Evolutionary conservation across 2,888 invertebrate genomes (phyloP).

Genomic region (Rhodophaea formosa): DNA sequence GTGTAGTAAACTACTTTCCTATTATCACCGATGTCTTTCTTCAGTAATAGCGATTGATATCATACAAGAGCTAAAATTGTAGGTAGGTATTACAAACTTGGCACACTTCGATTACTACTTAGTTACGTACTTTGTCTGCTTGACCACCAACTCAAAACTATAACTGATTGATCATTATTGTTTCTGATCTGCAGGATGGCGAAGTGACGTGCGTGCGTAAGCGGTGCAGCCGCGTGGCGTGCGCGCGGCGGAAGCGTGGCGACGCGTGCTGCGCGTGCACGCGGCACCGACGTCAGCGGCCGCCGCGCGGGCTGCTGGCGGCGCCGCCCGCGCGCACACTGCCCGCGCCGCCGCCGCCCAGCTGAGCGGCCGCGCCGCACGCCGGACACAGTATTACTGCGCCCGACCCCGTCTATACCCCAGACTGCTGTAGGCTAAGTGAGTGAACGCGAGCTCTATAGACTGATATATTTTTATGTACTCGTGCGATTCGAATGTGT

Average conservation of each 20-base stretch:
- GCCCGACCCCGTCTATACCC: conserved; percentile 51
- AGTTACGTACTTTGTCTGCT: too few relatives aligned
- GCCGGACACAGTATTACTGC: conserved; percentile 38
- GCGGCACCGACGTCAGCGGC: conserved; percentile 77
- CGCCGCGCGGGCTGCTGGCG: conserved; percentile 32
- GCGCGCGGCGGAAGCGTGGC: conserved; percentile 76
- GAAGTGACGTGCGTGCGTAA: conserved; percentile 90
- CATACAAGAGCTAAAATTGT: too few relatives aligned
- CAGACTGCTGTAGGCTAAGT: conserved; percentile 74
- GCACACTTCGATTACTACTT: too few relatives aligned
- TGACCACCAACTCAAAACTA: too few relatives aligned
- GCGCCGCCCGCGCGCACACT: conserved; percentile 33
- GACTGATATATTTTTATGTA: conserved; percentile 77
- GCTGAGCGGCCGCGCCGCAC: conserved; percentile 46
- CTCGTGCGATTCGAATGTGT: conserved; percentile 73
- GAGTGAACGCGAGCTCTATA: conserved; percentile 71
- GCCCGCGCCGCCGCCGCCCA: conserved; percentile 43
- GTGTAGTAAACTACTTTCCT: too few relatives aligned
- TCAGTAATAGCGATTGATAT: too few relatives aligned
- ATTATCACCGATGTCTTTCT: too few relatives aligned
- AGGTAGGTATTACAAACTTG: too few relatives aligned
- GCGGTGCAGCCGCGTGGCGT: conserved; percentile 88
- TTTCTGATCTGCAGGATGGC: conserved; percentile 83
- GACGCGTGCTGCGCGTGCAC: conserved; percentile 84
- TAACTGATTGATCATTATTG: too few relatives aligned